Conservation (phyloP, 35 echinoderm and acorn worm genomes). For the Lytechinus variegatus region DNA sequence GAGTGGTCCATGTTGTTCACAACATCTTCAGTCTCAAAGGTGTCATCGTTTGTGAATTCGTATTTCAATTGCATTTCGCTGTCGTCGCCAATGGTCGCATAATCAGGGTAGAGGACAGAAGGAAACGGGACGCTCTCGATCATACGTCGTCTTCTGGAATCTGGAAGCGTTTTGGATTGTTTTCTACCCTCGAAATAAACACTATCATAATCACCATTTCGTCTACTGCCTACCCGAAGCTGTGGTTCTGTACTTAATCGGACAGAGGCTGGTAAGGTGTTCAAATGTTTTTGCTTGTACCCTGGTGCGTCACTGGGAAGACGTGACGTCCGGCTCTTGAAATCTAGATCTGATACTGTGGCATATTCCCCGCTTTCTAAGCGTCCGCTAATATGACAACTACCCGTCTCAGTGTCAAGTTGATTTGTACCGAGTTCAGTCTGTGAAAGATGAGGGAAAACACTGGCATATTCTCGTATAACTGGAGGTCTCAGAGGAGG, state of each 20-base stretch:
- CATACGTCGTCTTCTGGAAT: neutral
- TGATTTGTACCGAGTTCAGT: neutral
- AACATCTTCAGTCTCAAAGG: constrained; percentile 8
- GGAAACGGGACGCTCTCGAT: neutral
- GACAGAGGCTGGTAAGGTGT: neutral
- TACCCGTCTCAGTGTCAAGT: neutral
- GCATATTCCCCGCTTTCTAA: neutral
- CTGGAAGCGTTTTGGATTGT: constrained; percentile 38
- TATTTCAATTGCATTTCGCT: neutral
- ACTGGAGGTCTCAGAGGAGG: neutral
- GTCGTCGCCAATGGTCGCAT: neutral
- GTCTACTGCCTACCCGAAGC: neutral
- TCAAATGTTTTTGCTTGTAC: neutral
- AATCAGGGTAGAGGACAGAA: constrained; percentile 9
- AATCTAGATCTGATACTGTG: neutral
- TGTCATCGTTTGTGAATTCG: neutral
- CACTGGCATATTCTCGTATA: constrained; percentile 22
- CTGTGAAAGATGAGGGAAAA: neutral
- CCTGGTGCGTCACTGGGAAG: neutral
- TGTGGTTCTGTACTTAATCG: neutral
- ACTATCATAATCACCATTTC: constrained; percentile 38
- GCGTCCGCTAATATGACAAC: neutral
- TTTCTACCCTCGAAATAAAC: neutral
- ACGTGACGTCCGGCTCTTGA: neutral
- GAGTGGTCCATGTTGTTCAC: neutral